Evolutionary conservation across 1,140 invertebrate genomes (phyloP).

Genomic region (Battus philenor): DNA sequence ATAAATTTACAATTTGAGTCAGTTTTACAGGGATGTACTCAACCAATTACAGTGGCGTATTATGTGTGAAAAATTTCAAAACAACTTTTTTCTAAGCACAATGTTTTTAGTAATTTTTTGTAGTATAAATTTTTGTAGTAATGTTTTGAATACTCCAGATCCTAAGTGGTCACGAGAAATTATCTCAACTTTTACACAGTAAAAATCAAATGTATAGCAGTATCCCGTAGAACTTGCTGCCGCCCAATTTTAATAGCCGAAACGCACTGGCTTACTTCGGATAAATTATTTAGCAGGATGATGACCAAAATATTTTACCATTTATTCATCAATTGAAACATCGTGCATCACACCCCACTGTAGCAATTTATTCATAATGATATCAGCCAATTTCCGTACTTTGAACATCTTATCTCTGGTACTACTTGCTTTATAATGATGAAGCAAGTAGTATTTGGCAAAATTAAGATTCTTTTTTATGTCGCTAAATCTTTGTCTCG

Average conservation of each 20-base stretch:
- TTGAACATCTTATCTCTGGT: not conserved
- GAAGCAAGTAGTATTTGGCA: too few relatives aligned
- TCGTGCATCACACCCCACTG: slow-evolving; percentile 14
- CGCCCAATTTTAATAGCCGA: slow-evolving; percentile 38
- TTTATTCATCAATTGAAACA: slow-evolving; percentile 18
- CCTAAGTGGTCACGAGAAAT: slow-evolving; percentile 11
- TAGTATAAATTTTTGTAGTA: slow-evolving; percentile 8
- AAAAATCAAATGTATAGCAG: slow-evolving; percentile 32
- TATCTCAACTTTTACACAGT: slow-evolving; percentile 28
- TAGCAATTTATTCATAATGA: not conserved
- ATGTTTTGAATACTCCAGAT: slow-evolving; percentile 18
- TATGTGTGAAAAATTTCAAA: not conserved
- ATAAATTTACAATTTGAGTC: too few relatives aligned
- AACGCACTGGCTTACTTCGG: slow-evolving; percentile 27
- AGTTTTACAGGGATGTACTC: not conserved
- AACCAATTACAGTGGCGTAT: not conserved
- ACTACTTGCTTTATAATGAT: not conserved
- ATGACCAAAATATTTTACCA: slow-evolving; percentile 24
- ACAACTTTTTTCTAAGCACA: too few relatives aligned
- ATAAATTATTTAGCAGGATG: slow-evolving; percentile 32
- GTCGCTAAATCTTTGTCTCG: not conserved
- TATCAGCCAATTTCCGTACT: not conserved
- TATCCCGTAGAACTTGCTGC: slow-evolving; percentile 31
- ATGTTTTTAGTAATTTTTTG: slow-evolving; percentile 8
- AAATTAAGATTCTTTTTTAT: not conserved